Evolutionary conservation across 1,140 invertebrate species (phyloP).

Genomic region (Epicauta chinensis): DNA sequence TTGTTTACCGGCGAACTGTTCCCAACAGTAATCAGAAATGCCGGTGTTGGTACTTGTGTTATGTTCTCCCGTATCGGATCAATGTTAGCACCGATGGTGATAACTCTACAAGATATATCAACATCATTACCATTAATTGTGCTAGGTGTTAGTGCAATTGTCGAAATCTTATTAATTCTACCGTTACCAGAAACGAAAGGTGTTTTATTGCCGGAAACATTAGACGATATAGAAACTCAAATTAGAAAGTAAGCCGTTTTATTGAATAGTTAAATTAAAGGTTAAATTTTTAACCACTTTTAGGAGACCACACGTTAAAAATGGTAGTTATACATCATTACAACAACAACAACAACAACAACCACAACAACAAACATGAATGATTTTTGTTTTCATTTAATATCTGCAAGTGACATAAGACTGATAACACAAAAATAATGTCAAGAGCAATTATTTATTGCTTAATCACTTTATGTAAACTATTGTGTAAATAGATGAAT

Average conservation of each 20-base stretch:
- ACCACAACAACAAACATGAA: too few relatives aligned
- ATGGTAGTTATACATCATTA: too few relatives aligned
- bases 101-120: slow-evolving; percentile 50
- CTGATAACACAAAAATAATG: too few relatives aligned
- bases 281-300: too few relatives aligned
- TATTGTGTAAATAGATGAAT: too few relatives aligned
- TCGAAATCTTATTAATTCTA: slow-evolving; percentile 55
- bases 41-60: slow-evolving; percentile 55
- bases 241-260: slow-evolving; percentile 3
- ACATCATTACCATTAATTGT: slow-evolving; percentile 55
- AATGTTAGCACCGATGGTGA: slow-evolving; percentile 58
- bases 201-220: slow-evolving; percentile 63
- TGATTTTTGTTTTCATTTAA: too few relatives aligned
- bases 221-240: slow-evolving; percentile 59
- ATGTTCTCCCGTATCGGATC: slow-evolving; percentile 58
- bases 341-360: too few relatives aligned
- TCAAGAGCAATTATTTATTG: too few relatives aligned
- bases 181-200: slow-evolving; percentile 69
- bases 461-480: too few relatives aligned
- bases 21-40: slow-evolving; percentile 61
- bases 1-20: slow-evolving; percentile 63
- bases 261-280: background rate
- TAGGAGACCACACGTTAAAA: too few relatives aligned
- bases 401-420: too few relatives aligned
- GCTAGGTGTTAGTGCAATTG: slow-evolving; percentile 51